A percentile compares a stretch with the other conserved stretches of the same genome.
Conservation (phyloP, 2,888 invertebrate species). For the Andricus quercusramuli region DNA sequence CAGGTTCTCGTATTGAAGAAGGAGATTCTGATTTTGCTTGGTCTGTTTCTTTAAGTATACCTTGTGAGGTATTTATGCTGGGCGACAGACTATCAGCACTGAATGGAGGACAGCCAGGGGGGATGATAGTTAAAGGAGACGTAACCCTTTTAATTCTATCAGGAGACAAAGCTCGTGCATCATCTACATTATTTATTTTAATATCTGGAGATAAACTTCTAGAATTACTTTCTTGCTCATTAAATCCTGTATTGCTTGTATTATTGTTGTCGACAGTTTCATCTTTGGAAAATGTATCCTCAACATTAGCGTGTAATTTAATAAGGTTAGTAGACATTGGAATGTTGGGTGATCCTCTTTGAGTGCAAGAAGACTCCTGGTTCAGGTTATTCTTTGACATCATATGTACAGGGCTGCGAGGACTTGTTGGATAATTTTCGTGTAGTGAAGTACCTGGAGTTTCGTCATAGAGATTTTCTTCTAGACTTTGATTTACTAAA, state of each 20-base stretch:
- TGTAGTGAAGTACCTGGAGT: conserved; percentile 44
- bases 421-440: neutral
- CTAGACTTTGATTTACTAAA: conserved; percentile 57
- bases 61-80: conserved; percentile 39
- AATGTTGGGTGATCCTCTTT: conserved; percentile 60
- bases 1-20: neutral
- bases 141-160: conserved; percentile 51
- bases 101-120: conserved; percentile 47
- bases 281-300: conserved; percentile 41
- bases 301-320: conserved; percentile 58
- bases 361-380: conserved; percentile 53
- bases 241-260: neutral
- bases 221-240: neutral
- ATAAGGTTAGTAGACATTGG: conserved; percentile 61
- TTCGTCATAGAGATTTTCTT: conserved; percentile 68
- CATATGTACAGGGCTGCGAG: conserved; percentile 41
- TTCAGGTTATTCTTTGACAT: conserved; percentile 1
- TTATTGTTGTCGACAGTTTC: neutral
- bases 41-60: conserved; percentile 41
- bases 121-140: conserved; percentile 60
- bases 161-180: neutral
- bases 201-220: conserved; percentile 8
- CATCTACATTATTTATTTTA: neutral
- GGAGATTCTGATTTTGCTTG: conserved; percentile 45
- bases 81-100: conserved; percentile 36